These are phyloP conservation scores for Acrossocheilus fasciatus DNA, from an alignment of 2,797 vertebrate species.

Conservation along the genomic window DNA sequence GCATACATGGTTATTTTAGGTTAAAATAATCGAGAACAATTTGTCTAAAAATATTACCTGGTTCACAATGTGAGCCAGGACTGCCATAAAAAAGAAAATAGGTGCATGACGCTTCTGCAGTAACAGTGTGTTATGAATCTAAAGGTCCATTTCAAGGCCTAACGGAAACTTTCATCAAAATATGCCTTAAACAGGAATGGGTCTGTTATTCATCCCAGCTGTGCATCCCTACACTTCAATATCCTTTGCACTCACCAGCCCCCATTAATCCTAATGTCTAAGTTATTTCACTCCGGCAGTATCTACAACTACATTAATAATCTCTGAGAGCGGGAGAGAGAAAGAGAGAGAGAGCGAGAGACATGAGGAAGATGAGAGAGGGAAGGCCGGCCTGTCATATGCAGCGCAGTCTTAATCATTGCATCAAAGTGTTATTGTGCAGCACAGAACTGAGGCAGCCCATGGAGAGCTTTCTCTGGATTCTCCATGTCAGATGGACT, in stretches of 20 bases:
- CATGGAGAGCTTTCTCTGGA: slow-evolving; percentile 53
- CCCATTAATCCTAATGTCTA: slow-evolving; percentile 61
- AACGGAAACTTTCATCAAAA: slow-evolving; percentile 17
- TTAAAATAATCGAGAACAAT: not conserved
- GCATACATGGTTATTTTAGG: not conserved
- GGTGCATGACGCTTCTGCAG: not conserved
- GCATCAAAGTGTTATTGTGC: slow-evolving; percentile 57
- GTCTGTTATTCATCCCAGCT: slow-evolving; percentile 59
- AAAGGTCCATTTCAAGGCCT: slow-evolving; percentile 24
- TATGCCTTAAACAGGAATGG: slow-evolving; percentile 5
- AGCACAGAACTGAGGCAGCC: slow-evolving; percentile 45
- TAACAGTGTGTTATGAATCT: not conserved
- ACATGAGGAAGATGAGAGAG: slow-evolving; percentile 21
- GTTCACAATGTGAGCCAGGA: not conserved
- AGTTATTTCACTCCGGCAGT: slow-evolving; percentile 46
- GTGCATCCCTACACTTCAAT: slow-evolving; percentile 52
- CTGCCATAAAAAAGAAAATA: not conserved
- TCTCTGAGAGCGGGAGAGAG: not conserved
- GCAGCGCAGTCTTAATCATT: slow-evolving; percentile 58
- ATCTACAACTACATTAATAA: slow-evolving; percentile 61
- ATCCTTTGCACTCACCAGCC: slow-evolving; percentile 54
- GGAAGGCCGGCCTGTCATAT: slow-evolving; percentile 53
- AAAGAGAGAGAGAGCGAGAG: not conserved
- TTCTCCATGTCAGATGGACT: slow-evolving; percentile 58
- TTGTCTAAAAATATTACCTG: not conserved